These are phyloP conservation scores for Dendrophyllia cribrosa DNA, from an alignment of 64 coral and sea anemone species.

Conservation along the genomic window DNA sequence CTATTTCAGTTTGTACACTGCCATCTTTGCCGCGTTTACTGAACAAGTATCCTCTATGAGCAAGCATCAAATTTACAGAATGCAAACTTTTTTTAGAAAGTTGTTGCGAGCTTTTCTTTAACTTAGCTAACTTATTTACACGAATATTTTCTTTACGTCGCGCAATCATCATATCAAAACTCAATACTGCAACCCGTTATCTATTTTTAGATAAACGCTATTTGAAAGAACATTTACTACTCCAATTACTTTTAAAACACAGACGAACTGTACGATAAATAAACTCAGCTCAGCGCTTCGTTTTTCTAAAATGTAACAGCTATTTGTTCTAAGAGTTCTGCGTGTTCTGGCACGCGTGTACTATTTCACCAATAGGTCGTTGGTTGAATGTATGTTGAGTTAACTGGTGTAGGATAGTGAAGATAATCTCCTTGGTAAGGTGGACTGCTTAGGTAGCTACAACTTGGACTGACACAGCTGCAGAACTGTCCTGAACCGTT, in stretches of 20 bases:
- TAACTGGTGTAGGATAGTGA: slow-evolving; percentile 68
- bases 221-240: slow-evolving; percentile 33
- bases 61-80: slow-evolving; percentile 5
- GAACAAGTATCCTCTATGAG: background rate
- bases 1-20: background rate
- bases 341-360: background rate
- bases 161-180: background rate
- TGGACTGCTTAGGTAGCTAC: slow-evolving; percentile 76
- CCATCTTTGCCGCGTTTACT: too few relatives aligned
- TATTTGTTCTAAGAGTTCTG: background rate
- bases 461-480: slow-evolving; percentile 84
- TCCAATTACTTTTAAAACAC: slow-evolving; percentile 54
- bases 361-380: slow-evolving; percentile 55
- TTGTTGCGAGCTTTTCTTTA: background rate
- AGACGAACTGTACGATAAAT: slow-evolving; percentile 22
- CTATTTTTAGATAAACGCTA: slow-evolving; percentile 38
- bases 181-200: background rate
- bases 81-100: slow-evolving; percentile 1
- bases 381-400: slow-evolving; percentile 77
- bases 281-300: background rate
- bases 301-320: slow-evolving; percentile 4
- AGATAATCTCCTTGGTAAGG: slow-evolving; percentile 86
- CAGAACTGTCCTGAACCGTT: slow-evolving; percentile 85
- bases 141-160: background rate
- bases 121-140: slow-evolving; percentile 14